These are phyloP conservation scores for Ambastaia sidthimunki DNA, from an alignment of 2,797 vertebrate genomes.

Conservation along the genomic window DNA sequence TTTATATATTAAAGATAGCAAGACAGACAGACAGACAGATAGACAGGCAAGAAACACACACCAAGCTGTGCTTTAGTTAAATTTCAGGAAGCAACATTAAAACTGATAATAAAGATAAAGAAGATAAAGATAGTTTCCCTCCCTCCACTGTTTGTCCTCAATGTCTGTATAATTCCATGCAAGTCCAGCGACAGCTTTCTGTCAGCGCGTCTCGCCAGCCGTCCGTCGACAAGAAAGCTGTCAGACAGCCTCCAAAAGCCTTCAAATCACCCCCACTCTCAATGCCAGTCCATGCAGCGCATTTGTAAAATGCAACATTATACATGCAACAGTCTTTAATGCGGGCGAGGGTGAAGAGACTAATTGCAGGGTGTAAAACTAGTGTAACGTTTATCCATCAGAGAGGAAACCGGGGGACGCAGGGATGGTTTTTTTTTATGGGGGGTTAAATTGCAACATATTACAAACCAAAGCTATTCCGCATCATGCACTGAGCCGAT, in stretches of 20 bases:
- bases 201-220: conserved; percentile 25
- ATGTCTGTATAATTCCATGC: conserved; percentile 45
- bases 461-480: conserved; percentile 39
- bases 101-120: too few relatives aligned
- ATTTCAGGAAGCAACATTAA: too few relatives aligned
- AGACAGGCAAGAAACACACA: too few relatives aligned
- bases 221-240: conserved; percentile 4
- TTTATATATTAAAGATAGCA: too few relatives aligned
- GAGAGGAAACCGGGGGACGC: conserved; percentile 5
- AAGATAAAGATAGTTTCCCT: neutral
- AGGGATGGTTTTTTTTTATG: conserved; percentile 1
- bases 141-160: conserved; percentile 24
- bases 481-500: conserved; percentile 60
- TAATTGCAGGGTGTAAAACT: conserved; percentile 57
- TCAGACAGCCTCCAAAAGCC: conserved; percentile 24
- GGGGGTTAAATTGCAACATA: conserved; percentile 38
- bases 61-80: too few relatives aligned
- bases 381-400: conserved; percentile 48
- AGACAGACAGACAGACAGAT: too few relatives aligned
- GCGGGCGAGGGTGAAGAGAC: conserved; percentile 44
- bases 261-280: conserved; percentile 13
- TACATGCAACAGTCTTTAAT: neutral
- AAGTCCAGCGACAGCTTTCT: conserved; percentile 50
- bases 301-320: conserved; percentile 33
- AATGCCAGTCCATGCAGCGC: conserved; percentile 16